phyloP scores from a whole-genome alignment of 2,888 invertebrate genomes.

The Athetis lepigone region DNA sequence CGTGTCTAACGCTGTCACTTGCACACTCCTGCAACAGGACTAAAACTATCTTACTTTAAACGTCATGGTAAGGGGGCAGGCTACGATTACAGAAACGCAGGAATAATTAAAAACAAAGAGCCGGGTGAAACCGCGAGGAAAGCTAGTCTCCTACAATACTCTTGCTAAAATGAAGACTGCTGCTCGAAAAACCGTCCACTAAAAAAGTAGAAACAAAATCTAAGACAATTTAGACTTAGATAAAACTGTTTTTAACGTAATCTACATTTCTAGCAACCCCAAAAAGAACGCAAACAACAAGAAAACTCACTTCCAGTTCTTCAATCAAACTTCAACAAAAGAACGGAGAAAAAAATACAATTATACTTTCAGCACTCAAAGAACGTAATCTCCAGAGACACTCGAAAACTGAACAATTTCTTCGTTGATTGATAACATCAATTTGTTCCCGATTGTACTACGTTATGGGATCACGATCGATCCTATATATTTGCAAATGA shows the following conservation, averaged over 20 bases:
- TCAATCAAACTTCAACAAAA: constrained; percentile 41
- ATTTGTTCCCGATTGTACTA: constrained; percentile 55
- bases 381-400: constrained; percentile 46
- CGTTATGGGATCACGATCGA: constrained; percentile 55
- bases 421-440: constrained; percentile 60
- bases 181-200: not conserved
- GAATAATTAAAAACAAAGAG: too few species aligned
- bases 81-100: too few species aligned
- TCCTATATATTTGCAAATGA: constrained; percentile 58
- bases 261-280: constrained; percentile 4
- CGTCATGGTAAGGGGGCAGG: too few species aligned
- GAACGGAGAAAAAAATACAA: constrained; percentile 26
- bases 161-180: too few species aligned
- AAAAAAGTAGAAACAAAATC: too few species aligned
- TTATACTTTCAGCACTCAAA: constrained; percentile 32
- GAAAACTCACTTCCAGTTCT: constrained; percentile 37
- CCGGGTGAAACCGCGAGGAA: too few species aligned
- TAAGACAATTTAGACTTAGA: too few species aligned
- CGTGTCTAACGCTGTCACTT: too few species aligned
- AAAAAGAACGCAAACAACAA: constrained; percentile 13
- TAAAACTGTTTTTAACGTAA: not conserved
- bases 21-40: too few species aligned
- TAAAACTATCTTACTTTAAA: too few species aligned
- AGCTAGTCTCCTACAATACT: too few species aligned
- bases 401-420: constrained; percentile 40